A percentile compares a stretch with the other conserved stretches of the same genome.
These are phyloP conservation scores for Lepidochrysops patricia DNA, from an alignment of 2,888 invertebrate species.

Conservation along the genomic window DNA sequence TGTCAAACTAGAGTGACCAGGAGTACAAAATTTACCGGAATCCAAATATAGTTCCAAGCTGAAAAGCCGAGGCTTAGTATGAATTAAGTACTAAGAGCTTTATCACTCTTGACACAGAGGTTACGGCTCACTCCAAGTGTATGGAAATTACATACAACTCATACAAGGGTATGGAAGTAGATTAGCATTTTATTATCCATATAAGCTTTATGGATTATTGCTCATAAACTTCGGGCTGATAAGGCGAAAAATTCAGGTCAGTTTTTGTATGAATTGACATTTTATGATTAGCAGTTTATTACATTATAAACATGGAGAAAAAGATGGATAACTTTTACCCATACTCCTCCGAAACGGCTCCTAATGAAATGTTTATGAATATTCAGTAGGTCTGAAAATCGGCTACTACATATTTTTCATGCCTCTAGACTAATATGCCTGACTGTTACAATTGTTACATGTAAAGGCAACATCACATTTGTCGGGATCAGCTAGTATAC, in stretches of 20 bases:
- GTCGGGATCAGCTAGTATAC: too few species aligned
- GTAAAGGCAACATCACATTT: too few species aligned
- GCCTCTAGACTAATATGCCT: too few species aligned
- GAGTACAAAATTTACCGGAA: not conserved
- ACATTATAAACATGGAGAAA: too few species aligned
- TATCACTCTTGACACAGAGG: not conserved
- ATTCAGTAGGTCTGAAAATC: too few species aligned
- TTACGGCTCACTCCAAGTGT: not conserved
- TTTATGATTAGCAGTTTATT: not conserved
- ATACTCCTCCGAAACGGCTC: too few species aligned
- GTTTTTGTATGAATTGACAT: not conserved
- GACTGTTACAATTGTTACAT: too few species aligned
- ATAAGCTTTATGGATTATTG: not conserved
- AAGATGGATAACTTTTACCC: too few species aligned
- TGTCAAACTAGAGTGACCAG: not conserved
- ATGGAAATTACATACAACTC: not conserved
- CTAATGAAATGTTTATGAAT: too few species aligned
- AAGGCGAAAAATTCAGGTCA: not conserved
- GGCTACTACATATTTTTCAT: too few species aligned
- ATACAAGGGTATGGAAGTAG: not conserved
- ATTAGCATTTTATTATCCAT: not conserved
- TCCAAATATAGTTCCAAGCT: not conserved
- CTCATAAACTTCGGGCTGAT: conserved; percentile 2
- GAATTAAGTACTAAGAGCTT: not conserved
- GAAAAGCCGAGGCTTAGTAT: not conserved